Evolutionary conservation across 92 coral and sea anemone species (phyloP).

Genomic region (Palythoa grandis): DNA sequence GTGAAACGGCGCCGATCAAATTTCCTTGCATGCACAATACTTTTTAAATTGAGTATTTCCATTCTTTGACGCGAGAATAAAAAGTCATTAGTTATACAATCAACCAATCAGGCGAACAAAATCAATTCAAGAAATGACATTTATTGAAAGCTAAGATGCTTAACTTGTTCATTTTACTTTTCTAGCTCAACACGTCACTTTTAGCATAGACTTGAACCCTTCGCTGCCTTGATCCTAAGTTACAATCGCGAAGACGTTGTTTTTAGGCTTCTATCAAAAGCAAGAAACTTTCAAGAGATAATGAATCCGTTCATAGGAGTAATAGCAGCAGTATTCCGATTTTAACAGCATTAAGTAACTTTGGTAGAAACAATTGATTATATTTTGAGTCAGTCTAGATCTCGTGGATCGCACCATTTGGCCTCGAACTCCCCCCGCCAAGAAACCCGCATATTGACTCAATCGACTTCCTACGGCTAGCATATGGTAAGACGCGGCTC

Average conservation of each 20-base stretch:
- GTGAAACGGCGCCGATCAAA: background rate
- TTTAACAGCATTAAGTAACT: slow-evolving; percentile 33
- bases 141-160: slow-evolving; percentile 32
- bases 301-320: slow-evolving; percentile 20
- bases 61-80: background rate
- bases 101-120: slow-evolving; percentile 42
- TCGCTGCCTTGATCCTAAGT: background rate
- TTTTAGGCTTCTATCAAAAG: background rate
- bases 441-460: slow-evolving; percentile 1
- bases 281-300: background rate
- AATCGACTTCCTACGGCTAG: background rate
- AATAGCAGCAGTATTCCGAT: slow-evolving; percentile 11
- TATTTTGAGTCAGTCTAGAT: slow-evolving; percentile 10
- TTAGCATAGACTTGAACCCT: background rate
- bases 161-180: slow-evolving; percentile 4
- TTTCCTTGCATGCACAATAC: background rate
- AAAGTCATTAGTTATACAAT: slow-evolving; percentile 26
- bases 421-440: background rate
- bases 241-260: slow-evolving; percentile 1
- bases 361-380: slow-evolving; percentile 22
- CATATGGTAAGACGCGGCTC: slow-evolving; percentile 11
- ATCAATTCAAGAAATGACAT: slow-evolving; percentile 37
- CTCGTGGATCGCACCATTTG: background rate
- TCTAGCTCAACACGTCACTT: slow-evolving; percentile 16
- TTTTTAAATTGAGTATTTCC: slow-evolving; percentile 11